Base-by-base conservation (phyloP, 2,113 vertebrate species). In the Gyps fulvus region DNA sequence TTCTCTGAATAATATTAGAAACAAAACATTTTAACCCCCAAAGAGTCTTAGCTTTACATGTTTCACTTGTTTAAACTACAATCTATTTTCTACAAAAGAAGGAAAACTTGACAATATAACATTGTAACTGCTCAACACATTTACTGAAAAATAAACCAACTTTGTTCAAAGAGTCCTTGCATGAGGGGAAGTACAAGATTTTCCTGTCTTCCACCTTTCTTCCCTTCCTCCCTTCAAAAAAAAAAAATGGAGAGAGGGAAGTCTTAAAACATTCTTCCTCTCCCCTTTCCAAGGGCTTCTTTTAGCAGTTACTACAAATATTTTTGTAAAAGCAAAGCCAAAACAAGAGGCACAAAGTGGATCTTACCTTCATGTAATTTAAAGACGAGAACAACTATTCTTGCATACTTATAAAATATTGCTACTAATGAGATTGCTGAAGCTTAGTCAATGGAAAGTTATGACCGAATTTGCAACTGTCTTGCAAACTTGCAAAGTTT, bases 341-440 rank as follows among this genome's bases (percentile, higher is more conserved):
- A 82, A 89, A 47, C 63, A 86, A 71, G 31, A 80, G 9, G 43
- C 63, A 92, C 7, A 12, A 80, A 83, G n/a, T 26, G 34, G 45
- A 73, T 72, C 49, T 87, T 74, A 93, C 72, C 69, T 76, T 70
- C 50, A n/a, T 11, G 10, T 77, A 69, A 77, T 19, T 73, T 69
- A 49, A 74, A 69, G 20, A 54, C 11, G 38, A 69, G 26, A 88
- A 63, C 14, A 91, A 76, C 34, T 83, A 23, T 65, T 88, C 45
- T 55, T 43, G n/a, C 47, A 58, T 81, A 70, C 81, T 95, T 91
- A 78, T 87, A 81, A 94, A 93, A 67, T 87, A 88, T 2, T 49
- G 50, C 54, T 80, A 34, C 54, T 85, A 63, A 70, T 71, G 36
- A 93, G 49, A 70, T 9, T 62, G 49, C 38, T 83, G 45, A 88